Evolutionary conservation across 2,797 vertebrate species (phyloP).

Genomic region (Apogon hyalosoma): DNA sequence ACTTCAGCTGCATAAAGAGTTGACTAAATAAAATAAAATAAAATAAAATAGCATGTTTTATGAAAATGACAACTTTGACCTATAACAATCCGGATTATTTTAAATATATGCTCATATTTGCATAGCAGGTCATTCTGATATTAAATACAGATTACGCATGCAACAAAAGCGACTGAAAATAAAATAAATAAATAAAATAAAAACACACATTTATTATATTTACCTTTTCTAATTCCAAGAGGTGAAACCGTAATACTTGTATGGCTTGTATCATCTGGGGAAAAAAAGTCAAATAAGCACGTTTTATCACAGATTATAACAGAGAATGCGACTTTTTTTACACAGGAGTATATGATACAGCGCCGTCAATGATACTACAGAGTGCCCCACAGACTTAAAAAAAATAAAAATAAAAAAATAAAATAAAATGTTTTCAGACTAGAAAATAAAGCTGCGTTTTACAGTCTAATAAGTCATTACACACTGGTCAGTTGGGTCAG

Average conservation of each 20-base stretch:
- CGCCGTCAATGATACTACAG: neutral
- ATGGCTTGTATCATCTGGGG: conserved; percentile 99
- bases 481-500: conserved; percentile 58
- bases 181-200: neutral
- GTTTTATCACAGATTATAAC: conserved; percentile 14
- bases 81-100: conserved; percentile 22
- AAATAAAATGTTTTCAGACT: neutral
- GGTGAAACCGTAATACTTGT: conserved; percentile 99
- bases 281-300: conserved; percentile 49
- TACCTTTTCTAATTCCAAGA: conserved; percentile 99
- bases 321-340: neutral
- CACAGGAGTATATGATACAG: neutral
- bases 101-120: neutral
- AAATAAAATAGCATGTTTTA: conserved; percentile 42
- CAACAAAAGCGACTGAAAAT: neutral
- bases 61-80: conserved; percentile 21
- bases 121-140: neutral
- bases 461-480: conserved; percentile 34
- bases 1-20: conserved; percentile 42
- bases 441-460: conserved; percentile 6
- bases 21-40: conserved; percentile 38
- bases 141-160: too few relatives aligned
- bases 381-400: neutral
- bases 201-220: conserved; percentile 49
- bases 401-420: too few relatives aligned